These are phyloP conservation scores for Clunio marinus DNA, from an alignment of 2,888 invertebrate genomes.

Conservation along the genomic window DNA sequence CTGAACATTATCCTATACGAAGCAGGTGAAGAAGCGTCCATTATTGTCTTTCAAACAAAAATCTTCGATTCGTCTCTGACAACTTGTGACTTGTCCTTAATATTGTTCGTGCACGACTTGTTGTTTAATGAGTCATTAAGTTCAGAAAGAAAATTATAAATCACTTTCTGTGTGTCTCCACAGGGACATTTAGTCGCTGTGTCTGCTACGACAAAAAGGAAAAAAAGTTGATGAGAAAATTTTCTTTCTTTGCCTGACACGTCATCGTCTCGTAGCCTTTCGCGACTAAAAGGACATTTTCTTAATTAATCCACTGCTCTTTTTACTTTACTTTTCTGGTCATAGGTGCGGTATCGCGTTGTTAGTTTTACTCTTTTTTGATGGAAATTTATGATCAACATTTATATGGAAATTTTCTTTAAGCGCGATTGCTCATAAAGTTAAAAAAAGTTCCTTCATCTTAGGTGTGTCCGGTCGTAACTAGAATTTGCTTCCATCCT, in stretches of 20 bases:
- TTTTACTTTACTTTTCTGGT: background rate
- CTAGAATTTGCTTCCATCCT: constrained; percentile 4
- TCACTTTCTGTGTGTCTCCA: no score
- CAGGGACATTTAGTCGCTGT: no score
- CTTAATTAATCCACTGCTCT: constrained; percentile 28
- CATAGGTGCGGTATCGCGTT: constrained; percentile 1
- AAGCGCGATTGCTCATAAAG: background rate
- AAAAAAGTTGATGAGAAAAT: background rate
- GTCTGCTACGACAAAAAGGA: no score
- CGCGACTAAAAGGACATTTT: constrained; percentile 26
- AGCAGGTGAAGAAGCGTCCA: no score
- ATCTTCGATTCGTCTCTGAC: background rate
- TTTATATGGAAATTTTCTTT: constrained; percentile 36
- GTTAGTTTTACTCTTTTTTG: constrained; percentile 26
- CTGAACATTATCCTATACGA: background rate
- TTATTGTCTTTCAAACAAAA: no score
- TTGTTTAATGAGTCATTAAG: constrained; percentile 30
- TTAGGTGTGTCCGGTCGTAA: constrained; percentile 36
- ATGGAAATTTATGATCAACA: constrained; percentile 29
- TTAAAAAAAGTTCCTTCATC: constrained; percentile 11
- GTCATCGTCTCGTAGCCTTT: background rate
- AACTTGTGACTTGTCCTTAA: background rate
- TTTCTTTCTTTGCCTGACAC: background rate
- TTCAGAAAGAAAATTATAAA: background rate
- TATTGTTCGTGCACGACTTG: background rate